A percentile compares a stretch with the other conserved stretches of the same genome.
Evolutionary conservation across 2,797 vertebrate genomes (phyloP).

Genomic region (Allobates femoralis): DNA sequence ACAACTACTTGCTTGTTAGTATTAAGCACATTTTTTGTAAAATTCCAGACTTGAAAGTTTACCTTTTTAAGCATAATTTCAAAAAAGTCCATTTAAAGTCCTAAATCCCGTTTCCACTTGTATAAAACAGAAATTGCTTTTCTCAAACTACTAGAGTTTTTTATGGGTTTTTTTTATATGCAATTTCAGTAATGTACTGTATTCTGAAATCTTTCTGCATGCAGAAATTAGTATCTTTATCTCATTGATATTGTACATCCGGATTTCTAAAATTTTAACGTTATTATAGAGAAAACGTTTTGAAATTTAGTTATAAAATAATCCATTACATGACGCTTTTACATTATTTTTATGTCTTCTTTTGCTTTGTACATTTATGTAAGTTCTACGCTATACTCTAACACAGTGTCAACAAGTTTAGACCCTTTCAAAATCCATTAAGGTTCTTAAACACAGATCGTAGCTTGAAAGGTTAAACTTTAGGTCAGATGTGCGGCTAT

Average conservation of each 20-base stretch:
- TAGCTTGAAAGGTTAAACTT: conserved; percentile 12
- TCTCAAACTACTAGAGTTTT: neutral
- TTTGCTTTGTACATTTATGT: neutral
- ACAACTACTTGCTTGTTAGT: too few species aligned
- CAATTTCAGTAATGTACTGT: neutral
- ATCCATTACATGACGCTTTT: neutral
- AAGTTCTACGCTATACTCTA: neutral
- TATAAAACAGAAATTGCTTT: too few species aligned
- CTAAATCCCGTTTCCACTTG: too few species aligned
- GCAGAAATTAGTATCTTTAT: neutral
- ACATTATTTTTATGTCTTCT: neutral
- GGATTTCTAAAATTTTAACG: neutral
- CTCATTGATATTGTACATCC: neutral
- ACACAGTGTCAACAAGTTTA: neutral
- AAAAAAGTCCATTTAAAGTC: too few species aligned
- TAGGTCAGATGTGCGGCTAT: neutral
- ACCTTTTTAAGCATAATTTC: too few species aligned
- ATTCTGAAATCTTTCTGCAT: too few species aligned
- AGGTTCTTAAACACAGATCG: conserved; percentile 20
- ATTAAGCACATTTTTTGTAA: too few species aligned
- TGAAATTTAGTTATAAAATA: neutral
- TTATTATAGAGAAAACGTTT: too few species aligned
- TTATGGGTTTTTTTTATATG: neutral
- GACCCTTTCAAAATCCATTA: conserved; percentile 7
- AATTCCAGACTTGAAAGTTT: too few species aligned